Base-by-base conservation (phyloP, 2,797 vertebrate genomes). In the Sebastiscus albofasciatus region DNA sequence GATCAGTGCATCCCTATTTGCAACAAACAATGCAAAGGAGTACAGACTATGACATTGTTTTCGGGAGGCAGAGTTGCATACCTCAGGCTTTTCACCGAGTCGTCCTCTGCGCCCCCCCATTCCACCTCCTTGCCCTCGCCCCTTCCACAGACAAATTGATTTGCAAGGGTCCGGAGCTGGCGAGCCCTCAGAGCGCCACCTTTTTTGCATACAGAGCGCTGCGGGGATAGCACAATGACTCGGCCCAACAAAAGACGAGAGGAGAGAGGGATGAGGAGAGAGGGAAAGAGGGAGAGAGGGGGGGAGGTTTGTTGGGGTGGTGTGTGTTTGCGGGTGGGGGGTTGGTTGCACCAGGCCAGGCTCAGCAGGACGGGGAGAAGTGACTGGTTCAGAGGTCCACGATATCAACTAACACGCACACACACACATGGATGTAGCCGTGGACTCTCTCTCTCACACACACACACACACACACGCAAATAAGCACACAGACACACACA, bases 111-210 rank as follows among this genome's bases (percentile, higher is more conserved):
- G 69, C 79, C 36, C 81, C 77, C 75, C 71, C 79, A 60, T 56
- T 83, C 75, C 77, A 79, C 86, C 83, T 86, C 81, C 75, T 72
- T 80, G 81, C 88, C 80, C 87, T 85, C 73, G 83, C 82, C 89
- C 90, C 64, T 90, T 82, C 93, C 95, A 94, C 96, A 97, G 96
- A 97, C 96, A 97, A 97, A 98, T 97, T 97, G 97, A 98, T 98
- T 97, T 97, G 96, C 96, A 96, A 97, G 96, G 97, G 97, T 97
- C 97, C 96, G 92, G 94, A 90, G 93, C 95, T 94, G 96, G 94
- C 95, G 95, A 96, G 95, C 95, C 94, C 94, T 79, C 90, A 94
- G 87, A 89, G 87, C 85, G 64, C 76, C 89, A 87, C 81, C 88
- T 77, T 91, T 96, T 97, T 97, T 97, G 96, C 97, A 97, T 97